phyloP scores from a whole-genome alignment of 2,888 invertebrate species.

The Pecten maximus region DNA sequence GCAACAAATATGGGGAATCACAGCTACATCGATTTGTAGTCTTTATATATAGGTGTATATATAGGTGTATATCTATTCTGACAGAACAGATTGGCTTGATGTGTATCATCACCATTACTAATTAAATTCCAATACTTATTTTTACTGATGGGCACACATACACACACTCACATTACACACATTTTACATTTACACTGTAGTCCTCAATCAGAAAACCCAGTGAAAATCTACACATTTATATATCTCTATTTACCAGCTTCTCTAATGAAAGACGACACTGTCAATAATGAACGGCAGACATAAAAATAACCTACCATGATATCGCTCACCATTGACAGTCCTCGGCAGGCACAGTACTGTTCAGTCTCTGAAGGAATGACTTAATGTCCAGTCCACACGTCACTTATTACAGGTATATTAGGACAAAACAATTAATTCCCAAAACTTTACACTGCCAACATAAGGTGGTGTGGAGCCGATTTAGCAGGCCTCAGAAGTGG shows the following conservation, averaged over 20 bases:
- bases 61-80: constrained; percentile 6
- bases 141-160: neutral
- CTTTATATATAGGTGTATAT: constrained; percentile 26
- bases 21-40: constrained; percentile 30
- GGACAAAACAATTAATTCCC: constrained; percentile 27
- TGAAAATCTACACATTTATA: neutral
- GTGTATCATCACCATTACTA: neutral
- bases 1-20: constrained; percentile 33
- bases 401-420: neutral
- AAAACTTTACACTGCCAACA: neutral
- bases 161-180: too few relatives aligned
- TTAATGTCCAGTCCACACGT: constrained; percentile 15
- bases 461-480: constrained; percentile 18
- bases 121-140: constrained; percentile 26
- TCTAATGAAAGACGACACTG: neutral
- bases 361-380: neutral
- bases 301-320: constrained; percentile 8
- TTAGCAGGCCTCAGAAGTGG: constrained; percentile 33
- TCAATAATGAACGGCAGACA: neutral
- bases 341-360: neutral
- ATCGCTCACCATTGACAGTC: neutral
- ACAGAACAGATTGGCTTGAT: constrained; percentile 6
- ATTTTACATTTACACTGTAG: too few relatives aligned
- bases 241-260: neutral
- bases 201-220: neutral